Conservation (phyloP, 2,113 vertebrate species). For the Aphyosemion australe region DNA sequence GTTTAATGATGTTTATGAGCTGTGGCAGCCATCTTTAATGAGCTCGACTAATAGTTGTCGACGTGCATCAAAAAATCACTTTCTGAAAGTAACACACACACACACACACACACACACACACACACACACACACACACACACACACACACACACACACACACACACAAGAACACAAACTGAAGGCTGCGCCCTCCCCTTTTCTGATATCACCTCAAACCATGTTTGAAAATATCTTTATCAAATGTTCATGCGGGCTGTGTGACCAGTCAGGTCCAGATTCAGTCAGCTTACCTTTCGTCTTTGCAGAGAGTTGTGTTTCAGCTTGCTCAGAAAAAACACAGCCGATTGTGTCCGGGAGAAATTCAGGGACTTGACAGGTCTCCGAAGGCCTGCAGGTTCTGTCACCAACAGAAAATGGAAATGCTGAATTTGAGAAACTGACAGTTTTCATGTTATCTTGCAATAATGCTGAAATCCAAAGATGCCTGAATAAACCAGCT, state of each 20-base stretch:
- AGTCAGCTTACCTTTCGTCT: conserved; percentile 77
- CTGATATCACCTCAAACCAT: conserved; percentile 24
- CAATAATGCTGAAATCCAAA: conserved; percentile 3
- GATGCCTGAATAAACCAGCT: neutral
- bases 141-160: neutral
- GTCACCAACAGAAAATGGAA: conserved; percentile 29
- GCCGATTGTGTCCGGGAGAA: conserved; percentile 75
- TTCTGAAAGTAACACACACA: too few relatives aligned
- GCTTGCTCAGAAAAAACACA: conserved; percentile 89
- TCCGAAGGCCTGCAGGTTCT: conserved; percentile 57
- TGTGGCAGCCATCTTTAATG: too few relatives aligned
- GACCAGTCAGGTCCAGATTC: conserved; percentile 10
- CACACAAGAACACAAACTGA: neutral
- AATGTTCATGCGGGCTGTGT: conserved; percentile 14
- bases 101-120: too few relatives aligned
- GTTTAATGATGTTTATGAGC: too few relatives aligned
- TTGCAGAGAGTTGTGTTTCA: conserved; percentile 86
- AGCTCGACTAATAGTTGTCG: too few relatives aligned
- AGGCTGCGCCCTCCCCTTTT: neutral
- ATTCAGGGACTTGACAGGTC: conserved; percentile 57
- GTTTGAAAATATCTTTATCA: conserved; percentile 28
- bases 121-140: too few relatives aligned
- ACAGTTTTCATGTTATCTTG: neutral
- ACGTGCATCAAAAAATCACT: too few relatives aligned
- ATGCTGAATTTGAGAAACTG: neutral